phyloP scores from a whole-genome alignment of 2,888 invertebrate species.

The Busseola fusca region DNA sequence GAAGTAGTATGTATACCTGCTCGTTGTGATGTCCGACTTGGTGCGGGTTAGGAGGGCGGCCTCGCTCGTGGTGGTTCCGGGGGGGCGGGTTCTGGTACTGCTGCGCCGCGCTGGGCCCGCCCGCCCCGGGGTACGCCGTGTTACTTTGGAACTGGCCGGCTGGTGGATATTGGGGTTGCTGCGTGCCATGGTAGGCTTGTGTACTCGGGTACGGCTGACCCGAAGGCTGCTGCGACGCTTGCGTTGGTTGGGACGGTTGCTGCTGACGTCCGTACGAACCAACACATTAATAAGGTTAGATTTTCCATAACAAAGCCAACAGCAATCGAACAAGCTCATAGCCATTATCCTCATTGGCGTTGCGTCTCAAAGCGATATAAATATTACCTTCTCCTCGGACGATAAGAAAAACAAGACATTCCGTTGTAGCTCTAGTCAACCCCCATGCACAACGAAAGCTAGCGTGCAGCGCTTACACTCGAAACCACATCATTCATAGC shows the following conservation, averaged over 20 bases:
- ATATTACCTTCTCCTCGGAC: constrained; percentile 84
- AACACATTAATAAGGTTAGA: constrained; percentile 90
- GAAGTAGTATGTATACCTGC: constrained; percentile 28
- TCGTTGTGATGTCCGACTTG: constrained; percentile 72
- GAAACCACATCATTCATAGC: constrained; percentile 84
- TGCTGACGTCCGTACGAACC: constrained; percentile 90
- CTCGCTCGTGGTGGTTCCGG: constrained; percentile 87
- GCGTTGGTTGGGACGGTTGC: constrained; percentile 89
- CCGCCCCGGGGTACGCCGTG: constrained; percentile 80
- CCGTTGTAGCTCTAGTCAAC: constrained; percentile 85
- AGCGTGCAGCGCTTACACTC: constrained; percentile 87
- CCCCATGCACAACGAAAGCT: constrained; percentile 89
- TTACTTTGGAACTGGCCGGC: constrained; percentile 87
- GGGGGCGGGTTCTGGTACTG: constrained; percentile 86
- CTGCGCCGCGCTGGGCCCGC: constrained; percentile 80
- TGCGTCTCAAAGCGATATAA: constrained; percentile 85
- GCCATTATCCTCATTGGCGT: constrained; percentile 82
- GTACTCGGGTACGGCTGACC: constrained; percentile 87
- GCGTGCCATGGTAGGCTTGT: constrained; percentile 89
- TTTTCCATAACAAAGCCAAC: constrained; percentile 87
- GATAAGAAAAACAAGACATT: constrained; percentile 82
- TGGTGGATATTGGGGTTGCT: constrained; percentile 87
- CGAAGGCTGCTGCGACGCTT: constrained; percentile 88
- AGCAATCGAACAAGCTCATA: constrained; percentile 86
- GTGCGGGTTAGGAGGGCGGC: constrained; percentile 87